phyloP scores from a whole-genome alignment of 2,113 vertebrate genomes.

The Tetrax tetrax region DNA sequence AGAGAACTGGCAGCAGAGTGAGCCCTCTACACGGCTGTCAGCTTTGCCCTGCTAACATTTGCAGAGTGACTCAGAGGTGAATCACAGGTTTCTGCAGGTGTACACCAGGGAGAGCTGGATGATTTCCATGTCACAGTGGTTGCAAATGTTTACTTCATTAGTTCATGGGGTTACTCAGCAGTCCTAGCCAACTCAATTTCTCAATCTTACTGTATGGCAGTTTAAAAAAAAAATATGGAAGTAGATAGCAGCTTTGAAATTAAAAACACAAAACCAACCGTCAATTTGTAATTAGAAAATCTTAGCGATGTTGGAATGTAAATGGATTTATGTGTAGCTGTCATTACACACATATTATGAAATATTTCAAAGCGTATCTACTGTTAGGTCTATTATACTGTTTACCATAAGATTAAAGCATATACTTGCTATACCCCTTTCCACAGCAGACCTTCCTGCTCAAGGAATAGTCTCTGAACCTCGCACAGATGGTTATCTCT shows the following conservation, averaged over 20 bases:
- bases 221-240: neutral
- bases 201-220: conserved; percentile 62
- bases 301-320: neutral
- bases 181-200: conserved; percentile 71
- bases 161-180: conserved; percentile 80
- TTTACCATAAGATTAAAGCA: neutral
- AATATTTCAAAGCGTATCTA: neutral
- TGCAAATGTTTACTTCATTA: conserved; percentile 81
- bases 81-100: conserved; percentile 84
- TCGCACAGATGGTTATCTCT: neutral
- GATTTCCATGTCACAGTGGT: conserved; percentile 75
- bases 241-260: conserved; percentile 22
- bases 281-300: conserved; percentile 58
- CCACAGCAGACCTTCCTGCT: neutral
- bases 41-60: conserved; percentile 74
- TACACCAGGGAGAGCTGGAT: conserved; percentile 76
- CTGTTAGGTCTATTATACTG: neutral
- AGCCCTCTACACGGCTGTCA: conserved; percentile 55
- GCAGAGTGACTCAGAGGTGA: conserved; percentile 82
- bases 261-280: conserved; percentile 24
- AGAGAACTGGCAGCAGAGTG: conserved; percentile 64
- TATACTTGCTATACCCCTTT: neutral
- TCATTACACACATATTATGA: neutral
- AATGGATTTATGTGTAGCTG: neutral
- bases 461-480: neutral